A percentile compares a stretch with the other conserved stretches of the same genome.
Conservation (phyloP, 2,888 invertebrate species). For the Cheilosia vernalis region DNA sequence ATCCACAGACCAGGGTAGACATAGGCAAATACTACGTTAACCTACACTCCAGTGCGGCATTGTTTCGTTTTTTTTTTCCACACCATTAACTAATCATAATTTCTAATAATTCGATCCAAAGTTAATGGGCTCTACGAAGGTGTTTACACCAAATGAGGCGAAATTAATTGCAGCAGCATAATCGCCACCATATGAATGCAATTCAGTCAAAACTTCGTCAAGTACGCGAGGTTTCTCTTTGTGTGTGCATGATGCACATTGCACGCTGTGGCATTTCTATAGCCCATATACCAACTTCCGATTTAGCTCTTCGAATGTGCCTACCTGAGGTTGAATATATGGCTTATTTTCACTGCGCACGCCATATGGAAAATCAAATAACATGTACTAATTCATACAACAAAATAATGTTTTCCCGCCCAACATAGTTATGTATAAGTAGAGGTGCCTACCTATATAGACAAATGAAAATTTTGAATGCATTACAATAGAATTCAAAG, state of each 20-base stretch:
- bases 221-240: conserved; percentile 25
- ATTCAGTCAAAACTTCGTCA: conserved; percentile 13
- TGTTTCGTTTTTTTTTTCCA: conserved; percentile 28
- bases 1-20: too few relatives aligned
- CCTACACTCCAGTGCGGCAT: too few relatives aligned
- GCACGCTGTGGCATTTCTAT: conserved; percentile 34
- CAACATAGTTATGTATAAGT: conserved; percentile 31
- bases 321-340: background rate
- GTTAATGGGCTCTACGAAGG: conserved; percentile 21
- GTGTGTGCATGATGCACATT: conserved; percentile 20
- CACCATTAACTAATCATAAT: conserved; percentile 46
- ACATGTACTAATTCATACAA: conserved; percentile 39
- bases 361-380: conserved; percentile 28
- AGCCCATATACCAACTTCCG: conserved; percentile 8
- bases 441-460: background rate
- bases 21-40: too few relatives aligned
- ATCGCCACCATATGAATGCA: conserved; percentile 7
- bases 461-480: conserved; percentile 11
- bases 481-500: conserved; percentile 13
- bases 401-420: conserved; percentile 38
- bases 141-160: conserved; percentile 39
- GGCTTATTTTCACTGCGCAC: background rate
- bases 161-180: conserved; percentile 6
- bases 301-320: too few relatives aligned
- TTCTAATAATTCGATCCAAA: conserved; percentile 33